Conservation (phyloP, 1,140 invertebrate species). For the Tetramorium simillimum region DNA sequence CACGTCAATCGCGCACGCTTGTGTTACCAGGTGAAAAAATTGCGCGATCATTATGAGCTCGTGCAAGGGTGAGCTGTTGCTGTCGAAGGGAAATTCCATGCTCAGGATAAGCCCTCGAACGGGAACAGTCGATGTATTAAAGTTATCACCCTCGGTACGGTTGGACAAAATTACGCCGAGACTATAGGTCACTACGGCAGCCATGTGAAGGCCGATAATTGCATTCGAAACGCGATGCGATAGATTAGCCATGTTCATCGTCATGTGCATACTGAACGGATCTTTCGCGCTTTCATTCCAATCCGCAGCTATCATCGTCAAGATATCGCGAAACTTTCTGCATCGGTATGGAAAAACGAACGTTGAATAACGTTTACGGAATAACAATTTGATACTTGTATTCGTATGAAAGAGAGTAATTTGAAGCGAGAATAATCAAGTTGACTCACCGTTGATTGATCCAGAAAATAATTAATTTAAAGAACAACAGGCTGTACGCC, state of each 20-base stretch:
- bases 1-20: conserved; percentile 9
- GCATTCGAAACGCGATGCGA: conserved; percentile 10
- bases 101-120: neutral
- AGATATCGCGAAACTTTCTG: neutral
- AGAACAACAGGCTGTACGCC: conserved; percentile 3
- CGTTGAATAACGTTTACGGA: neutral
- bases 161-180: neutral
- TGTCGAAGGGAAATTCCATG: neutral
- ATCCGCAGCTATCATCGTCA: neutral
- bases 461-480: conserved; percentile 28
- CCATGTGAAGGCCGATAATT: conserved; percentile 18
- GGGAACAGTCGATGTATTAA: neutral
- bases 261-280: neutral
- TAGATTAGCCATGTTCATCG: neutral
- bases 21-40: neutral
- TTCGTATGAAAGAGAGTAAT: neutral
- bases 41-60: conserved; percentile 5
- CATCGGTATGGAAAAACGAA: neutral
- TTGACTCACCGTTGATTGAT: neutral
- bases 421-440: neutral
- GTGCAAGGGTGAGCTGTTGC: neutral
- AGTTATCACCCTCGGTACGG: neutral
- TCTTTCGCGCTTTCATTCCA: neutral
- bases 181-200: neutral
- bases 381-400: neutral